These are phyloP conservation scores for Drosophila suzukii DNA, from an alignment of 1,140 invertebrate species.

Conservation along the genomic window DNA sequence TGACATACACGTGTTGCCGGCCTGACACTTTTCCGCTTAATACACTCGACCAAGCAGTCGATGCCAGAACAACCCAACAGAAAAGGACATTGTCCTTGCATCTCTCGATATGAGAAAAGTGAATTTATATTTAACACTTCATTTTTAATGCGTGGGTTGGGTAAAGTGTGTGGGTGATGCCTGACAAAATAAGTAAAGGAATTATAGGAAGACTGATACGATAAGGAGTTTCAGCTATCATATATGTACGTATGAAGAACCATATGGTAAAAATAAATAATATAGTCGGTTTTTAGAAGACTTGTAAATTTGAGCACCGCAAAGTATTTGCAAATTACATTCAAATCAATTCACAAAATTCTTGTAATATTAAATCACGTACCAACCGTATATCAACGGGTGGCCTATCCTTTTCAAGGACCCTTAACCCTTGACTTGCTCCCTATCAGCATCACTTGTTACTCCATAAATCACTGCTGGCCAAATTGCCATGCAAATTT, in stretches of 20 bases:
- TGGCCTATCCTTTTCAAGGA: neutral
- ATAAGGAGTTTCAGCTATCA: no score
- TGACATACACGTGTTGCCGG: slow-evolving; percentile 57
- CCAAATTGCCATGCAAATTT: slow-evolving; percentile 77
- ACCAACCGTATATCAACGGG: slow-evolving; percentile 15
- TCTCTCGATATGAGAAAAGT: slow-evolving; percentile 24
- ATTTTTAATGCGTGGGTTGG: slow-evolving; percentile 27
- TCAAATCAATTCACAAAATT: neutral
- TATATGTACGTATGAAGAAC: no score
- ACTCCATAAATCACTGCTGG: slow-evolving; percentile 64
- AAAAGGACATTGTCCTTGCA: slow-evolving; percentile 38
- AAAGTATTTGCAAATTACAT: neutral
- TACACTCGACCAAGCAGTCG: slow-evolving; percentile 29
- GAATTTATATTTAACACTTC: slow-evolving; percentile 34
- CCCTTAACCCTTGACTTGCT: slow-evolving; percentile 9
- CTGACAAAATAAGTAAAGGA: neutral
- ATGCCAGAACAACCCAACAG: slow-evolving; percentile 3
- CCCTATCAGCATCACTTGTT: slow-evolving; percentile 19
- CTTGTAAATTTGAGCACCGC: no score
- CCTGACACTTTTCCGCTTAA: slow-evolving; percentile 55
- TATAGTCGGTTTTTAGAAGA: no score
- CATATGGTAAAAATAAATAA: no score
- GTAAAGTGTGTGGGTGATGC: slow-evolving; percentile 18
- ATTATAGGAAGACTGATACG: no score
- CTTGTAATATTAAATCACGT: slow-evolving; percentile 7